Base-by-base conservation (phyloP, 64 coral and sea anemone genomes). In the Porites lutea region DNA sequence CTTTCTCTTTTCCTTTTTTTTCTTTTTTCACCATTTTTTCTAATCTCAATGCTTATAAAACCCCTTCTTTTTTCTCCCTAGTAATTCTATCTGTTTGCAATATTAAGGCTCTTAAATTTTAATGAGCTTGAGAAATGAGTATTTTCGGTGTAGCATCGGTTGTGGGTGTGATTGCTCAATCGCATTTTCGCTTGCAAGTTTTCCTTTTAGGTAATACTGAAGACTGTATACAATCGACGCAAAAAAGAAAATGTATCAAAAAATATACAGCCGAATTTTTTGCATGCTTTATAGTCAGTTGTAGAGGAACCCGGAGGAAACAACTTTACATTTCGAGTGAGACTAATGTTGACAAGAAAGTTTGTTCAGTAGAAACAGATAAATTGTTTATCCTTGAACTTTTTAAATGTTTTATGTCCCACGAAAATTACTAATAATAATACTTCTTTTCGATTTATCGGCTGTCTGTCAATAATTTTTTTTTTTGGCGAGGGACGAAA, bases 131-230 rank as follows among this genome's bases (percentile, higher is more conserved):
- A 64, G 52, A 63, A 52, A 68, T 84, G 62, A 84, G 65, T 76
- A 51, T 10, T 20, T 22, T 21, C 63, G 44, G 62, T 52, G 12
- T 19, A 47, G 37, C 0, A 46, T 50, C 47, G 8, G 21, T 68
- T 65, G 46, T 83, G 18, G 45, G 13, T 21, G 72, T 75, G 62
- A 83, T 84, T 84, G 81, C 81, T 84, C 48, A 76, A 76, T 76
- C 63, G 63, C 52, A 52, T 11, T 84, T 82, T 68, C 12, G 18
- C 8, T 13, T 11, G 46, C 61, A 22, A 22, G 53, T 84, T 46
- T 63, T 81, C 78, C 52, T 20, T 62, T 81, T 81, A 62, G 44
- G 11, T 79, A 13, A 37, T 37, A 37, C 27, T 37, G 27, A 37
- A 37, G 27, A 37, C 27, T 37, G 27, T 37, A 37, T 37, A 37